Conservation (phyloP, 2,888 invertebrate genomes). For the Pachymerium ferrugineum region DNA sequence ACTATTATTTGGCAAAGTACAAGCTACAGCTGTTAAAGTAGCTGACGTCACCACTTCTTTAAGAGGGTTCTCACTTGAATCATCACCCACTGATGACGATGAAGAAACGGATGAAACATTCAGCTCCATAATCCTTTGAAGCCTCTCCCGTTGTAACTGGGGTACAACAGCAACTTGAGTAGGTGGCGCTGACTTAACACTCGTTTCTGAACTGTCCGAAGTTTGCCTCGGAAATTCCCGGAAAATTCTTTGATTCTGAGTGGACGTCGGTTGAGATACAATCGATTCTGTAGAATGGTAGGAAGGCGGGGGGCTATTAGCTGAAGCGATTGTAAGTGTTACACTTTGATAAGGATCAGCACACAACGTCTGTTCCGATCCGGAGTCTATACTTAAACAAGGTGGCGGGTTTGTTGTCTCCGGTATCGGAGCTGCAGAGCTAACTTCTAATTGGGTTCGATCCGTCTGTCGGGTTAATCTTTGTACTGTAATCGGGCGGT, state of each 20-base stretch:
- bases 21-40: neutral
- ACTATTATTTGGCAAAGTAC: neutral
- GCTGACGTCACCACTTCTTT: neutral
- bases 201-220: slow-evolving; percentile 29
- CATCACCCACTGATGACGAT: neutral
- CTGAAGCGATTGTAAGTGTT: slow-evolving; percentile 23
- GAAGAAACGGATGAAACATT: neutral
- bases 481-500: neutral
- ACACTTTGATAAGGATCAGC: slow-evolving; percentile 11
- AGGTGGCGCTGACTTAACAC: slow-evolving; percentile 16
- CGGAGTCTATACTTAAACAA: slow-evolving; percentile 11
- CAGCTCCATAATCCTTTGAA: slow-evolving; percentile 19
- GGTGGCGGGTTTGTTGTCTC: neutral
- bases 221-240: slow-evolving; percentile 23
- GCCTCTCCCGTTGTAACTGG: neutral
- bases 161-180: neutral
- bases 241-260: neutral
- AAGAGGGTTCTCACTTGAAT: neutral
- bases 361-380: neutral
- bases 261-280: slow-evolving; percentile 19
- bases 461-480: neutral
- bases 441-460: neutral
- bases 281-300: slow-evolving; percentile 30
- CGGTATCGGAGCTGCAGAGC: neutral
- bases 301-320: slow-evolving; percentile 32